Base-by-base conservation (phyloP, 1,140 invertebrate species). In the Medauroidea extradentata region DNA sequence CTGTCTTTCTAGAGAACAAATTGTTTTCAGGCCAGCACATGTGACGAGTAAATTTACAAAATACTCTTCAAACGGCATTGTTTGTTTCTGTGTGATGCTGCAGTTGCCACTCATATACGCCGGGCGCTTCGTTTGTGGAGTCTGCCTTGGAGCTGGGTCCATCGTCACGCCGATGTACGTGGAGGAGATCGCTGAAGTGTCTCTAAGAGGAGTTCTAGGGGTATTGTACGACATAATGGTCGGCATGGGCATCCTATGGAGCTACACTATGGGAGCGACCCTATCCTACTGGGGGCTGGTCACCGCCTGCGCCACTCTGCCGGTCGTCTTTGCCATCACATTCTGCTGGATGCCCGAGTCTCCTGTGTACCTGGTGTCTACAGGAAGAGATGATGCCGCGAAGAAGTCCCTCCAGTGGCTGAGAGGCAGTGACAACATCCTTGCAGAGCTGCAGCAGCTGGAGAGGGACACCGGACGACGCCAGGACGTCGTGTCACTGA, bases 311-410 rank as follows among this genome's bases (percentile, higher is more conserved):
- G 75, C 84, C 24, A 66, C 77, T 0, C 70, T 85, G 21, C 79
- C 85, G 0, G 69, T 83, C 0, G 61, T 85, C 2, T 84, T 87
- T 60, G 76, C 86, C 11, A 59, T 85, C 0, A 81, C 79, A 1
- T 86, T 89, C 69, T 76, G 75, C 41, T 84, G 81, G 64, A 84
- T 91, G 78, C 89, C 90, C 0, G 90, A 93, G 73, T 89, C 89
- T 9, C 89, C 91, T 0, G 84, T 90, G 62, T 91, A 83, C 64
- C 77, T 83, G 25, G 74, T 83, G 0, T 80, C 79, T 49, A 81
- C 80, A 18, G 80, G 82, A 1, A 69, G 78, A 24, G 74, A 76
- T 13, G 73, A 81, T 7, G 79, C 85, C 60, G 89, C 90, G 0
- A 76, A 78, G 27, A 73, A 73, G 48, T 81, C 84, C 0, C 69